A percentile compares a stretch with the other conserved stretches of the same genome.
Conservation (phyloP, 2,113 vertebrate species). For the Dicrurus megarhynchus region DNA sequence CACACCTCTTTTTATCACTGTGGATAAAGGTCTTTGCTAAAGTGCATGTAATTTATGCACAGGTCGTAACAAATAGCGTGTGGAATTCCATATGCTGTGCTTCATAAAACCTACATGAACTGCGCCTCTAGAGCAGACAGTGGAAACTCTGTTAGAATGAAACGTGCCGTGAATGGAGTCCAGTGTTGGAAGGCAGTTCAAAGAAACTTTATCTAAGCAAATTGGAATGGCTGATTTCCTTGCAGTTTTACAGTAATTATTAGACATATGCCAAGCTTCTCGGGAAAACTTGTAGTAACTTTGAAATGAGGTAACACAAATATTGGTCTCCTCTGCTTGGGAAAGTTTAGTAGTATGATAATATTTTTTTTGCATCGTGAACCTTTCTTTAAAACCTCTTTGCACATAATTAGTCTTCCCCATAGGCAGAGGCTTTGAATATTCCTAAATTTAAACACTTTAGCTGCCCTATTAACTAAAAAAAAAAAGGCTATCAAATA, state of each 20-base stretch:
- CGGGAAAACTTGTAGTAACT: background rate
- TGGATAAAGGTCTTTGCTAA: background rate
- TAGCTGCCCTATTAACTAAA: background rate
- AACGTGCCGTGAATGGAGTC: background rate
- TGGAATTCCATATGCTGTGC: constrained; percentile 5
- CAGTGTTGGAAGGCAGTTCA: constrained; percentile 43
- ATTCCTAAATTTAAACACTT: background rate
- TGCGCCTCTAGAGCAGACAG: background rate
- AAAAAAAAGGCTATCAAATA: background rate
- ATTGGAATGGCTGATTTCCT: constrained; percentile 40
- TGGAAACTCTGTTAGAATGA: constrained; percentile 4
- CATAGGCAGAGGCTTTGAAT: background rate
- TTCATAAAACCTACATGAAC: background rate
- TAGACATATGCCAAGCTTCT: background rate
- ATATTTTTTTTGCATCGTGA: background rate
- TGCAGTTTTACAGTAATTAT: constrained; percentile 37
- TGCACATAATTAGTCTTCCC: constrained; percentile 19
- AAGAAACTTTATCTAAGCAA: constrained; percentile 52
- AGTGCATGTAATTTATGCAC: constrained; percentile 1
- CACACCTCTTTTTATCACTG: background rate
- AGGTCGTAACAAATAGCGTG: constrained; percentile 10
- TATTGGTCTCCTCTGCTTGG: background rate
- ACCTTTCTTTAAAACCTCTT: constrained; percentile 18
- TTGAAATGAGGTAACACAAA: constrained; percentile 41
- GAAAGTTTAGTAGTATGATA: background rate